Conservation (phyloP, 2,797 vertebrate species). For the Galago senegalensis region DNA sequence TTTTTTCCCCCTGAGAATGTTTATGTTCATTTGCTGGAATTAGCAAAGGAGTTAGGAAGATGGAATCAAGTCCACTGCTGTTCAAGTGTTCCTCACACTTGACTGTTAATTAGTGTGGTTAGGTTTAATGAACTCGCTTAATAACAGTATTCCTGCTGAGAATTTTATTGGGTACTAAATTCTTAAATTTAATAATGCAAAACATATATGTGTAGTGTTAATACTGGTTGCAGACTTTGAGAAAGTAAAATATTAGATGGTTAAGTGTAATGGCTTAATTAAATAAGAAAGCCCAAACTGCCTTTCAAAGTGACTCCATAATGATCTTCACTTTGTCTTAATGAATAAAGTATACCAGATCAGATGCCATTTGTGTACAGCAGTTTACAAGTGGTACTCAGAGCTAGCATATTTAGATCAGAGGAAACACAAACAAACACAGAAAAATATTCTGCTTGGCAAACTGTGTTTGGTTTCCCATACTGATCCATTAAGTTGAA, state of each 20-base stretch:
- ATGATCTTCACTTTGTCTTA: constrained; percentile 15
- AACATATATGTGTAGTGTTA: constrained; percentile 65
- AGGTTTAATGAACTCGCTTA: constrained; percentile 77
- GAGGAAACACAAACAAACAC: constrained; percentile 60
- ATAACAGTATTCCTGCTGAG: constrained; percentile 72
- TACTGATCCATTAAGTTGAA: constrained; percentile 74
- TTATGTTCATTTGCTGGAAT: constrained; percentile 60
- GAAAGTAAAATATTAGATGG: constrained; percentile 66
- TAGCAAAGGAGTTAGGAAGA: constrained; percentile 51
- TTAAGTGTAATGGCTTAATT: constrained; percentile 76
- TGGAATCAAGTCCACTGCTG: not conserved
- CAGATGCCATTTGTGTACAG: constrained; percentile 45
- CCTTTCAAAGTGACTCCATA: constrained; percentile 45
- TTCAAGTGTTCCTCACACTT: constrained; percentile 8
- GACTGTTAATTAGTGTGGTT: constrained; percentile 76
- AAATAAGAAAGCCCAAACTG: constrained; percentile 72
- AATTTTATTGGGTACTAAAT: constrained; percentile 77
- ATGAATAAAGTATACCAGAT: constrained; percentile 63
- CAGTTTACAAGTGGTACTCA: constrained; percentile 54
- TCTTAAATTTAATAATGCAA: constrained; percentile 75
- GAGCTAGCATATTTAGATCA: constrained; percentile 19
- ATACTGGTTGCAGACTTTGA: constrained; percentile 53
- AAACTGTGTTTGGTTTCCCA: constrained; percentile 73
- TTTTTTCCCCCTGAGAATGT: constrained; percentile 8
- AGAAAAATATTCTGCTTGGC: constrained; percentile 70